Percentiles rank a stretch among this genome's conserved stretches.
Conservation (phyloP, 2,888 invertebrate genomes). For the Torymus aiolomorphi region DNA sequence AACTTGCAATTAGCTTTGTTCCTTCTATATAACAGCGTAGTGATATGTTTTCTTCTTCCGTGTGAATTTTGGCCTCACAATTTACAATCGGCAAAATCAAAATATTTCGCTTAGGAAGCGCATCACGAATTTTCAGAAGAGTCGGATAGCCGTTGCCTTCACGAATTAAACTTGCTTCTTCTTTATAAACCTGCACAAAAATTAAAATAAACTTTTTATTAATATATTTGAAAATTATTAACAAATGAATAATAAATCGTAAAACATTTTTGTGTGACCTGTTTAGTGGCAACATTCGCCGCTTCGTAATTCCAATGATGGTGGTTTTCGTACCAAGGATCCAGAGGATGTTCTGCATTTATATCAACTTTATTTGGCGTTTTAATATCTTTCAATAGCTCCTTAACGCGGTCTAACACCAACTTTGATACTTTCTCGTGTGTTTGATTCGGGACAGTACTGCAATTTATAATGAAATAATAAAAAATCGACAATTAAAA, state of each 20-base stretch:
- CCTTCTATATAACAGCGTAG: constrained; percentile 74
- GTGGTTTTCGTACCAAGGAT: constrained; percentile 75
- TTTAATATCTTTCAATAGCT: constrained; percentile 51
- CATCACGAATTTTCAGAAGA: constrained; percentile 73
- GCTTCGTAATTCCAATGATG: constrained; percentile 73
- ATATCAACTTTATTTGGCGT: constrained; percentile 61
- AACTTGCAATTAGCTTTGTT: constrained; percentile 75
- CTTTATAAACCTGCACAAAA: constrained; percentile 73
- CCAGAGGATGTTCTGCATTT: constrained; percentile 47
- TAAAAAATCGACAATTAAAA: not conserved
- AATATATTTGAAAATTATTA: no score
- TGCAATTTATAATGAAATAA: constrained; percentile 41
- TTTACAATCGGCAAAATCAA: constrained; percentile 73
- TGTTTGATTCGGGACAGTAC: constrained; percentile 61
- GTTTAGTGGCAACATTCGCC: constrained; percentile 74
- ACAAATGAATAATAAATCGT: not conserved
- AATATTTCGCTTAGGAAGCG: constrained; percentile 72
- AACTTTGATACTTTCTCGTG: constrained; percentile 53
- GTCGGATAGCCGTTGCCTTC: constrained; percentile 73
- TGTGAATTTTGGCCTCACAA: constrained; percentile 69
- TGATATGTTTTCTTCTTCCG: constrained; percentile 74
- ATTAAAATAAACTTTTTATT: no score
- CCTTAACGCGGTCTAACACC: constrained; percentile 56
- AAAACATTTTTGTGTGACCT: constrained; percentile 64
- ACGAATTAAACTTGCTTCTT: constrained; percentile 75